These are phyloP conservation scores for Corella eumyota DNA, from an alignment of 23 tunicate species.

Conservation along the genomic window DNA sequence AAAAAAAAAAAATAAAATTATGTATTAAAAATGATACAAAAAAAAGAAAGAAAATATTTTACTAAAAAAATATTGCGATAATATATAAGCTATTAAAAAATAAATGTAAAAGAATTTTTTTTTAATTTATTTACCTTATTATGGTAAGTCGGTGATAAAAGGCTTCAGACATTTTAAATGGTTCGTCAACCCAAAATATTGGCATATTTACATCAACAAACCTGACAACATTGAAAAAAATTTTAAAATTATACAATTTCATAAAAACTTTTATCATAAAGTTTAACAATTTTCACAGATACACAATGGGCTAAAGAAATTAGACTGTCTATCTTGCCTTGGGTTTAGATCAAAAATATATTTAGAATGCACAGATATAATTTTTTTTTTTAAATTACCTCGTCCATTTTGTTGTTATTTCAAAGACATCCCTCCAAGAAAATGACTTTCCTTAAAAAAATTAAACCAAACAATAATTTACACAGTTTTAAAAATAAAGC, in stretches of 20 bases:
- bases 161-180: conserved; percentile 1
- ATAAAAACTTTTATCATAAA: no score
- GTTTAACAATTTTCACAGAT: no score
- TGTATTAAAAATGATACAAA: no score
- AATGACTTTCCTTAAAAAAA: conserved; percentile 26
- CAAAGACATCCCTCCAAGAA: conserved; percentile 51
- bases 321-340: not conserved
- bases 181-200: conserved; percentile 42
- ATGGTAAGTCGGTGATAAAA: conserved; percentile 1
- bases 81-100: no score
- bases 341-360: not conserved
- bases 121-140: not conserved
- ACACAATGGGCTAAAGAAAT: no score
- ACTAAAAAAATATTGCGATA: no score
- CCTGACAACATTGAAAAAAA: conserved; percentile 21
- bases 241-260: not conserved
- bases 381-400: conserved; percentile 27
- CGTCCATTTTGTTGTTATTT: conserved; percentile 72
- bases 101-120: no score
- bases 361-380: not conserved
- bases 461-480: no score
- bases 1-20: not conserved
- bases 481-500: not conserved
- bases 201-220: conserved; percentile 34
- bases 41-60: no score